Base-by-base conservation (phyloP, 2,888 invertebrate species). In the Drosophila subquinaria region DNA sequence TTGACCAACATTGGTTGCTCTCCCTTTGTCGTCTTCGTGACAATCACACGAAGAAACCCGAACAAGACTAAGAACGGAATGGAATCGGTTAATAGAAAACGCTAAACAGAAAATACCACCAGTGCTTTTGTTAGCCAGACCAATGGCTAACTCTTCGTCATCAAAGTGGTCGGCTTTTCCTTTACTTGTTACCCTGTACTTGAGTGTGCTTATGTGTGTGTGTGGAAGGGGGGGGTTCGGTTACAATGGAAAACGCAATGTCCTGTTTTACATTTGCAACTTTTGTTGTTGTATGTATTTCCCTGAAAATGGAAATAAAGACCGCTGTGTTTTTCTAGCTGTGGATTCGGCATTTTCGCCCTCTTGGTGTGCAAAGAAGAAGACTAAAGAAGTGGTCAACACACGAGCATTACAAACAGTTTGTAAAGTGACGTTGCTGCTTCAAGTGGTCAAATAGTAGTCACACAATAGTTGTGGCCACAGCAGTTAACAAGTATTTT, bases 231-330 rank as follows among this genome's bases (percentile, higher is more conserved):
- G 23, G 55, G 40, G 30, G 59, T 30, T 45, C 9, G 43, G 27
- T 43, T 68, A 68, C 52, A 52, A 61, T 73, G 84, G 79, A 84
- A 84, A 83, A 83, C 82, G 79, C 77, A 88, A 80, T 86, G 86
- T 79, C 87, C 85, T 73, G 81, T 76, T 81, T 85, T 78, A 83
- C 88, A 76, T 86, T 88, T 88, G 83, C 81, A 86, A 78, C 72
- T 79, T 65, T 82, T 53, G 72, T 66, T 73, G 70, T 68, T 68
- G 38, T 36, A 6, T 40, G 80, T 55, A 47, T 73, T 69, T 76
- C 76, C 70, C 63, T 75, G 69, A 71, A 71, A 77, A 83, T 76
- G 83, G 81, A 86, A 83, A 76, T 73, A 51, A 45, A 69, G 45
- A 55, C 57, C 43, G 20, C 33, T 55, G 42, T 55, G 27, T 38